Base-by-base conservation (phyloP, 1,140 invertebrate species). In the Pemphigus obesinymphae region DNA sequence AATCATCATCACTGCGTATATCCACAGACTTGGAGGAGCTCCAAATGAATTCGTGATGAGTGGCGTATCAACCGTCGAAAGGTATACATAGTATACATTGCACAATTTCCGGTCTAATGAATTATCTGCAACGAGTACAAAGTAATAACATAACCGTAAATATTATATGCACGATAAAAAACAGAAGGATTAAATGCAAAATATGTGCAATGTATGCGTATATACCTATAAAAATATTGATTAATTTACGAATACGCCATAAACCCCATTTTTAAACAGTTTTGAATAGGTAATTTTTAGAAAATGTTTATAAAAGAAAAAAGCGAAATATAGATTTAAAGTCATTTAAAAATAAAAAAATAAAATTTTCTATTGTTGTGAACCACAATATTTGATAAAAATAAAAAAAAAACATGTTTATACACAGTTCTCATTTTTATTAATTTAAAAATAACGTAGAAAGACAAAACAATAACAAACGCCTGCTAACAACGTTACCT, bases 41-140 rank as follows among this genome's bases (percentile, higher is more conserved):
- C 70, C 70, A 73, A 73, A 73, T 31, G 23, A 48, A 73, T 73
- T n/a, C 26, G 7, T 48, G 68, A 72, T 31, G 43, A 73, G 15
- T 50, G 23, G 45, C 29, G 8, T 31, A 45, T 70, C 37, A 45
- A 45, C 15, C 23, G 40, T 15, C 29, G 23, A 73, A 31, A 73
- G 29, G 70, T 73, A 31, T 72, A 31, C 4, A n/a, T n/a, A n/a
- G n/a, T n/a, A n/a, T n/a, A 37, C 13, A 43, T 43, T 43, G 13
- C 66, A 73, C 23, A 48, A 73, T 73, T 73, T 50, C 45, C 70
- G 43, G 43, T 73, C 45, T 50, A 13, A 73, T 50, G 43, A 68
- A 43, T 68, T 68, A 68, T 43, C 34, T 26, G 34, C 15, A 37
- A 34, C 63, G 34, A 40, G 20, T 10, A n/a, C 8, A 40, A 3